These are phyloP conservation scores for Bursaphelenchus okinawaensis DNA, from an alignment of 2,888 invertebrate species.

Conservation along the genomic window DNA sequence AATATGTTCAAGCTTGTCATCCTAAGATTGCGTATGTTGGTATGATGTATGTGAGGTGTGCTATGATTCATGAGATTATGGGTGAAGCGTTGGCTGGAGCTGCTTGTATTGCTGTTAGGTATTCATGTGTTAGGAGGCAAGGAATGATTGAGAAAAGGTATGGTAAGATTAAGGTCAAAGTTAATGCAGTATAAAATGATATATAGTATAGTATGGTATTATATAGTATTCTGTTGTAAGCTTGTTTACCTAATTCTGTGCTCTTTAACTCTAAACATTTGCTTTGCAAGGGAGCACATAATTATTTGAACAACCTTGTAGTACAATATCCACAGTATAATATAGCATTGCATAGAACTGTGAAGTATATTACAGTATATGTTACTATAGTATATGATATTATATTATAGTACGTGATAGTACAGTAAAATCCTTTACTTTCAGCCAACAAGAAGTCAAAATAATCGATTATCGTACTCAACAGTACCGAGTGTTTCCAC, in stretches of 20 bases:
- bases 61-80: slow-evolving; percentile 66
- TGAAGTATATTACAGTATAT: too few species aligned
- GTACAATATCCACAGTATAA: too few species aligned
- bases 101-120: slow-evolving; percentile 80
- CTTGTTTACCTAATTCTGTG: too few species aligned
- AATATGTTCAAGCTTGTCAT: slow-evolving; percentile 16
- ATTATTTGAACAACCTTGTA: too few species aligned
- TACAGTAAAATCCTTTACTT: slow-evolving; percentile 2
- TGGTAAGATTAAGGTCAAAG: slow-evolving; percentile 44
- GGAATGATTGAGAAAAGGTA: slow-evolving; percentile 75
- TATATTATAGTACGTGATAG: too few species aligned
- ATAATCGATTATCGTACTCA: slow-evolving; percentile 88
- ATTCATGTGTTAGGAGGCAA: slow-evolving; percentile 82
- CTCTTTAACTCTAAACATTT: too few species aligned
- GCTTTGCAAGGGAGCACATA: too few species aligned
- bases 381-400: too few species aligned
- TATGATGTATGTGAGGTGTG: slow-evolving; percentile 87
- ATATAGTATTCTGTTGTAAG: too few species aligned
- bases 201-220: too few species aligned
- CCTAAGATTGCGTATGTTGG: slow-evolving; percentile 59
- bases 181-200: too few species aligned
- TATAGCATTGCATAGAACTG: too few species aligned
- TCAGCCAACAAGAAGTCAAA: slow-evolving; percentile 74
- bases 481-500: slow-evolving; percentile 81
- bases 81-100: slow-evolving; percentile 70